Evolutionary conservation across 2,797 vertebrate genomes (phyloP), one percentile per base, ranked within the genome.

Genomic region (Australoheros facetus): DNA sequence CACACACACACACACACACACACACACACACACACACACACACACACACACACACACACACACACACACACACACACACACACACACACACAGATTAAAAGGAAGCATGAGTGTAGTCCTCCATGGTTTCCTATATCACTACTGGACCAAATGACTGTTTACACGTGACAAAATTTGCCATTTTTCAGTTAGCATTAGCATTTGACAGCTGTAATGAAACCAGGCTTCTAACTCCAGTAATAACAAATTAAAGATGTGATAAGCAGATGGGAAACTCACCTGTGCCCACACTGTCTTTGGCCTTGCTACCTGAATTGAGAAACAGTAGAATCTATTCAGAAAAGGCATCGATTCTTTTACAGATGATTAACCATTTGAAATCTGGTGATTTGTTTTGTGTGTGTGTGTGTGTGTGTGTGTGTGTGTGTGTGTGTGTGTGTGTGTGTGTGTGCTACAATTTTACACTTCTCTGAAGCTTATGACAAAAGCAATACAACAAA

Each of bases 211-310:
- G 12, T 45, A 66, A 66, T 30, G 42, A 48, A 66, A 48, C 23
- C 23, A 48, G 56, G 26, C 21, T 42, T 56, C 10, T 75, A 28
- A 66, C 23, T 42, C 14, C 4, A 53, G 10, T 54, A 73, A 10
- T 11, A 48, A 26, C 28, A 9, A 53, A 30, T 34, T 32, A 75
- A 7, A 51, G 6, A 17, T 86, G 80, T 79, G 14, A 75, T 6
- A 37, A 72, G 37, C n/a, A 71, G 21, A 81, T 42, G 53, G 57
- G 78, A 72, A 81, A 86, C 93, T 94, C 92, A 99, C 98, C 98
- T 95, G 97, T 95, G 78, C 97, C 95, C 85, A 99, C 98, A 2
- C 98, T 96, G 96, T 99, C 97, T 96, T 97, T 97, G 91, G 98
- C 99, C 96, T 97, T 99, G 95, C 75, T 98, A 93, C 98, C 98